Evolutionary conservation across 1,140 invertebrate species (phyloP), one percentile per base, ranked within the genome.

Genomic region (Sycophaga agraensis): DNA sequence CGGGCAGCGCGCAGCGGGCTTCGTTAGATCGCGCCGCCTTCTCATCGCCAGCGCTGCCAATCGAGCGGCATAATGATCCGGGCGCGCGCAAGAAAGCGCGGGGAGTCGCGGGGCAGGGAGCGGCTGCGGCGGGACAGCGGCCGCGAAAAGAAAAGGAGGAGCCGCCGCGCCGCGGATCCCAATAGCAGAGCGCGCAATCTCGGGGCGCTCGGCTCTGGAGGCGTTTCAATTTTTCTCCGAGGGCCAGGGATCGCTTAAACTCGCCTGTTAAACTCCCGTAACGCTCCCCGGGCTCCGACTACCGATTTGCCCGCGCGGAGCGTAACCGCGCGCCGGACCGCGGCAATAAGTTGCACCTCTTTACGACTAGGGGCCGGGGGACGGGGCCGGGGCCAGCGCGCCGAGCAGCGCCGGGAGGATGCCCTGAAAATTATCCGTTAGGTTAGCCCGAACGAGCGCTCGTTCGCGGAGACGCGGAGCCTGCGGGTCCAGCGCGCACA

Each of bases 351-450:
- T 57, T 57, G 54, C 54, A 57, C 54, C 42, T 57, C 42, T 57
- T 57, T 57, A 57, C 54, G 54, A 57, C 42, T 46, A 19, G 21
- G 22, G 16, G 9, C 43, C 6, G 40, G 17, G 12, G 35, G 11
- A 5, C 5, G 35, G 11, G 35, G 16, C 12, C 16, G 16, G 12
- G 35, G 3, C 35, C 35, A 11, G 9, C 12, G 5, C 22, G 4
- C 11, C 24, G 22, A 34, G 22, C 6, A 39, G 50, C 12, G 53
- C n/a, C 24, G 46, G 14, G 46, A 49, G 37, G 24, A 21, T n/a
- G 37, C 26, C 34, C 34, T 48, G 31, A 14, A 59, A 59, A 59
- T 59, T 59, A 59, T 59, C 58, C 58, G 58, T 59, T 59, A 59
- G 39, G 22, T 51, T 39, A 14, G 17, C 14, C 58, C 28, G 24